phyloP scores from a whole-genome alignment of 1,140 invertebrate genomes.

The Musca vetustissima region DNA sequence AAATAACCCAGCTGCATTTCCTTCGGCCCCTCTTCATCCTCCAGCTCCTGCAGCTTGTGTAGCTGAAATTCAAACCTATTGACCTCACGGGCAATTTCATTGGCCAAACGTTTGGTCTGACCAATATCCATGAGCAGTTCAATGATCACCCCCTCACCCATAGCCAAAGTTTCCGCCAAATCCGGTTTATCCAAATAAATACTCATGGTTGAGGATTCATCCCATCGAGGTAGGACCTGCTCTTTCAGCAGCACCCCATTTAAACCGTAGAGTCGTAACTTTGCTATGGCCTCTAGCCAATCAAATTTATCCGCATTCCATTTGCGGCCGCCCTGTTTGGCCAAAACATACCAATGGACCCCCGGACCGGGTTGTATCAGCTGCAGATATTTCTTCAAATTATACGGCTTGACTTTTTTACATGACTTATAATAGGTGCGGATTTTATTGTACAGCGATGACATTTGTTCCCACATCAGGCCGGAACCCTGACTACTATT shows the following conservation, averaged over 20 bases:
- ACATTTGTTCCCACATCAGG: neutral
- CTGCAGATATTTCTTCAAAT: constrained; percentile 49
- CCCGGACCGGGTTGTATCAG: constrained; percentile 37
- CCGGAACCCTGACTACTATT: neutral
- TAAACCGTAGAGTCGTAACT: constrained; percentile 41
- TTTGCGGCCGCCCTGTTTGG: constrained; percentile 32
- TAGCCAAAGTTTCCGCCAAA: constrained; percentile 40
- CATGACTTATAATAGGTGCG: constrained; percentile 46
- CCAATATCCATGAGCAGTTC: constrained; percentile 49
- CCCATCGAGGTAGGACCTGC: constrained; percentile 47
- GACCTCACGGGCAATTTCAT: constrained; percentile 42
- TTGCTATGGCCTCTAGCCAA: constrained; percentile 43
- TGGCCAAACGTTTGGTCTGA: constrained; percentile 46
- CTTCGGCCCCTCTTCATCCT: constrained; percentile 46
- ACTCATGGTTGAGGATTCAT: constrained; percentile 41
- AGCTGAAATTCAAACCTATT: constrained; percentile 41
- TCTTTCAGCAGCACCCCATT: constrained; percentile 47
- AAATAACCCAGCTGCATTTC: constrained; percentile 49
- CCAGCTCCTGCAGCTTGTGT: constrained; percentile 46
- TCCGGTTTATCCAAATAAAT: constrained; percentile 48
- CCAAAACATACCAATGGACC: constrained; percentile 40
- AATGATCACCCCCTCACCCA: constrained; percentile 49
- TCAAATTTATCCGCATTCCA: constrained; percentile 43
- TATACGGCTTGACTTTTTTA: constrained; percentile 49
- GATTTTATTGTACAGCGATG: constrained; percentile 35